phyloP scores from a whole-genome alignment of 2,888 invertebrate genomes.

The Chelonus formosanus region DNA sequence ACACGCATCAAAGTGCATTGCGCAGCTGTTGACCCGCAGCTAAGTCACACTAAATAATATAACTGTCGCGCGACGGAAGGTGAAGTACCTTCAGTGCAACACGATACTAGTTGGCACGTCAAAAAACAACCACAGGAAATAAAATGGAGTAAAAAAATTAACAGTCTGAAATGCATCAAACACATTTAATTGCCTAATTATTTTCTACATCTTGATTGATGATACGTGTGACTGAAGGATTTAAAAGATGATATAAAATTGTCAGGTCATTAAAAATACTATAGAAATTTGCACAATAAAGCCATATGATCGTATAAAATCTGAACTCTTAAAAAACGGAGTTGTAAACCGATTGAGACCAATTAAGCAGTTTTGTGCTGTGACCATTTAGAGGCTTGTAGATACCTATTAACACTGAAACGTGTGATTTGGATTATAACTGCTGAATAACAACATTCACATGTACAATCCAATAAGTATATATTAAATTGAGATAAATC shows the following conservation, averaged over 20 bases:
- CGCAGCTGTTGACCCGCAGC: constrained; percentile 40
- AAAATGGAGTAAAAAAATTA: no score
- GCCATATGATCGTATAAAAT: constrained; percentile 52
- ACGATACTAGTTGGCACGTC: no score
- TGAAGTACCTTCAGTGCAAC: not conserved
- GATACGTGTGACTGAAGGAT: no score
- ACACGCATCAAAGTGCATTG: constrained; percentile 25
- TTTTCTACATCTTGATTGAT: no score
- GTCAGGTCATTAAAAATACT: not conserved
- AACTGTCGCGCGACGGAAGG: constrained; percentile 17
- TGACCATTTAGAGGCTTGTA: constrained; percentile 44
- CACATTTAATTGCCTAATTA: no score
- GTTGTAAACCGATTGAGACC: constrained; percentile 54
- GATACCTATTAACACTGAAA: constrained; percentile 55
- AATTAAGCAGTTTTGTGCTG: constrained; percentile 50
- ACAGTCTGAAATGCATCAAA: no score
- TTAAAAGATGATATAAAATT: no score
- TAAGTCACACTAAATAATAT: constrained; percentile 30
- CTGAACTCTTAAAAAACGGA: constrained; percentile 45
- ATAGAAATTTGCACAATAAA: constrained; percentile 21
- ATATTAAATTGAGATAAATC: constrained; percentile 13
- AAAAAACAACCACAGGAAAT: no score
- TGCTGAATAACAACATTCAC: constrained; percentile 3
- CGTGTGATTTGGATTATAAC: constrained; percentile 54
- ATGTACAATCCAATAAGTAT: not conserved